A percentile compares a stretch with the other conserved stretches of the same genome.
phyloP scores from a whole-genome alignment of 1,140 invertebrate genomes.

The Ptiloglossa arizonensis region DNA sequence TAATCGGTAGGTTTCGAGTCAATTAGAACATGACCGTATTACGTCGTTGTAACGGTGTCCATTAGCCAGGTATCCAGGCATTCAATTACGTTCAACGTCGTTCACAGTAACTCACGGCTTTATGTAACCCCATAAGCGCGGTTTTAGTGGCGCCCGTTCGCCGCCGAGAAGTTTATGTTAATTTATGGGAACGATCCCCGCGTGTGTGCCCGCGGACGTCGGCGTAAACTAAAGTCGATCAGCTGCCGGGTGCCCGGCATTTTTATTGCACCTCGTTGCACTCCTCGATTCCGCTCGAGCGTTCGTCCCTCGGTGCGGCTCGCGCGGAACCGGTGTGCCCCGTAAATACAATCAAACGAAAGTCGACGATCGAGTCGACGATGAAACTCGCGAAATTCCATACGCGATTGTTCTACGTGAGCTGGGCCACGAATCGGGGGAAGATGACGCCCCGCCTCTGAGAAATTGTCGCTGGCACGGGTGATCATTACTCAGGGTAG shows the following conservation, averaged over 20 bases:
- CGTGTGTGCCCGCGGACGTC: slow-evolving; percentile 7
- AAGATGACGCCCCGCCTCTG: too few species aligned
- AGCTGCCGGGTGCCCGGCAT: slow-evolving; percentile 31
- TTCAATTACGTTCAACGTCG: neutral
- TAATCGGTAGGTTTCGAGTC: neutral
- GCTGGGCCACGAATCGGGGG: too few species aligned
- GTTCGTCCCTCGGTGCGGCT: too few species aligned
- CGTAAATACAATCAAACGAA: slow-evolving; percentile 20
- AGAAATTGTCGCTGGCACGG: too few species aligned
- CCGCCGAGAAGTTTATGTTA: slow-evolving; percentile 21
- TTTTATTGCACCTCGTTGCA: slow-evolving; percentile 46
- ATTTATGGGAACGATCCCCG: slow-evolving; percentile 33
- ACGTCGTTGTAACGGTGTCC: neutral
- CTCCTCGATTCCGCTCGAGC: neutral
- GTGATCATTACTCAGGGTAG: too few species aligned
- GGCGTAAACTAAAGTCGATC: slow-evolving; percentile 40
- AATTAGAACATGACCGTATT: neutral
- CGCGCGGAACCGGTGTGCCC: slow-evolving; percentile 31
- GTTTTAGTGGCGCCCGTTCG: neutral
- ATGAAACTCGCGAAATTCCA: slow-evolving; percentile 23
- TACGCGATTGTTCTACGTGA: slow-evolving; percentile 1
- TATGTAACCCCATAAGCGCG: slow-evolving; percentile 26
- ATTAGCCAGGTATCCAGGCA: slow-evolving; percentile 6
- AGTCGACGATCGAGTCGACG: slow-evolving; percentile 2
- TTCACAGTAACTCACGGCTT: slow-evolving; percentile 8